Evolutionary conservation across 2,113 vertebrate genomes (phyloP).

Genomic region (Trematocara nigrifrons): DNA sequence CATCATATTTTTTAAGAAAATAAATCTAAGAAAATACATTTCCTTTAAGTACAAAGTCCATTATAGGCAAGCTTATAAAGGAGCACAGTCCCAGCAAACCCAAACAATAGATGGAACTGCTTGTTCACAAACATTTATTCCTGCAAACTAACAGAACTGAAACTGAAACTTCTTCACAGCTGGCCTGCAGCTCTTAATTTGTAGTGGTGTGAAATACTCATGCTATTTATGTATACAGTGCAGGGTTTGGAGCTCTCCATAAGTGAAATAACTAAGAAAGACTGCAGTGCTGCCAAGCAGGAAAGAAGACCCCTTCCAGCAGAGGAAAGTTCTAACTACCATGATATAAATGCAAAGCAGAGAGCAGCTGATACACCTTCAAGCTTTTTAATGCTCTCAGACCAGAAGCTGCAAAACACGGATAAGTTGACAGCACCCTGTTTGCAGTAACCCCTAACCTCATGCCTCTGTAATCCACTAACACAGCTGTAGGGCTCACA

Average conservation of each 20-base stretch:
- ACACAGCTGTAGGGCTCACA: not conserved
- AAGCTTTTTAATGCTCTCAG: not conserved
- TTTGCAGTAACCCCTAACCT: slow-evolving; percentile 1
- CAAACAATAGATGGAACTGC: not conserved
- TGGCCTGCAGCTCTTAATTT: slow-evolving; percentile 22
- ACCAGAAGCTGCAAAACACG: not conserved
- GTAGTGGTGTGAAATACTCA: slow-evolving; percentile 5
- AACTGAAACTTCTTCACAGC: not conserved
- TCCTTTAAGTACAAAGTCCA: not conserved
- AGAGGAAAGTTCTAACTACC: not conserved
- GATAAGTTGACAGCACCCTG: not conserved
- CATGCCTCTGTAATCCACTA: not conserved
- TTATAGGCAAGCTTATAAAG: not conserved
- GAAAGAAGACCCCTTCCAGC: not conserved
- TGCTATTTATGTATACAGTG: slow-evolving; percentile 20
- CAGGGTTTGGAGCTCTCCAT: not conserved
- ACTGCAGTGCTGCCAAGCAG: not conserved
- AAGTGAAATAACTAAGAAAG: slow-evolving; percentile 7
- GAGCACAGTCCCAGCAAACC: not conserved
- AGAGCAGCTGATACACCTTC: not conserved
- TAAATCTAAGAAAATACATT: not conserved
- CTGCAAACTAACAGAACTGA: not conserved
- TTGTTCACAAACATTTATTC: not conserved
- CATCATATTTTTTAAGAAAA: not conserved
- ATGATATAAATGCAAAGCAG: not conserved